Conservation (phyloP, 1,140 invertebrate species). For the Mylabris phalerata region DNA sequence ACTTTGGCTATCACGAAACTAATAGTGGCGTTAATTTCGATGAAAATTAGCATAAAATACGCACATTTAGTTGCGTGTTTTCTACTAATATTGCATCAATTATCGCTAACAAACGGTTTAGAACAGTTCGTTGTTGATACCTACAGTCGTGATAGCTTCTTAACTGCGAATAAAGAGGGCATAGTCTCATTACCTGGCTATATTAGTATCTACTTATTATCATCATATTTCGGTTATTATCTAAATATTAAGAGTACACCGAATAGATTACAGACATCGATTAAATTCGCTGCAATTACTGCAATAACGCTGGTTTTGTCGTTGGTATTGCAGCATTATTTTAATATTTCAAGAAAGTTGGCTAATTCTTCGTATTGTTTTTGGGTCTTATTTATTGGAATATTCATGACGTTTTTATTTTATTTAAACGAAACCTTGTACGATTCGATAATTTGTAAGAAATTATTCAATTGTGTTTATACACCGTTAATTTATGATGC, state of each 20-base stretch:
- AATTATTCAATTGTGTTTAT: constrained; percentile 23
- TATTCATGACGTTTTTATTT: constrained; percentile 47
- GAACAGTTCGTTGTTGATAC: constrained; percentile 65
- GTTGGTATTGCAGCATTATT: constrained; percentile 43
- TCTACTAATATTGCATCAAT: constrained; percentile 62
- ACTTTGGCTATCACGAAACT: constrained; percentile 81
- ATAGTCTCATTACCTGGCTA: constrained; percentile 79
- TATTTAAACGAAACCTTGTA: constrained; percentile 49
- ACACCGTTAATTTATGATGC: constrained; percentile 54
- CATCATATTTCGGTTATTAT: constrained; percentile 60
- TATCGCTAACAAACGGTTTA: constrained; percentile 54
- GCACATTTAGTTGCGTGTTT: constrained; percentile 40
- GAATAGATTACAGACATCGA: background rate
- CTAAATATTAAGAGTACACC: constrained; percentile 34
- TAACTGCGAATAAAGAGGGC: constrained; percentile 86
- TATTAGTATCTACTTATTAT: constrained; percentile 71
- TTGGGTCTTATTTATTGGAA: constrained; percentile 62
- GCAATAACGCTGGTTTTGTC: constrained; percentile 45
- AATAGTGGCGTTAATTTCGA: constrained; percentile 53
- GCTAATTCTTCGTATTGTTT: constrained; percentile 70
- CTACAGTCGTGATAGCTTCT: constrained; percentile 50
- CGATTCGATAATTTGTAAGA: constrained; percentile 34
- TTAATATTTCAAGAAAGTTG: constrained; percentile 60
- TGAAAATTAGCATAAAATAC: constrained; percentile 41
- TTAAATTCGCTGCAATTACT: constrained; percentile 9